phyloP scores from a whole-genome alignment of 2,888 invertebrate genomes.

The Scrobipalpa atriplicella region DNA sequence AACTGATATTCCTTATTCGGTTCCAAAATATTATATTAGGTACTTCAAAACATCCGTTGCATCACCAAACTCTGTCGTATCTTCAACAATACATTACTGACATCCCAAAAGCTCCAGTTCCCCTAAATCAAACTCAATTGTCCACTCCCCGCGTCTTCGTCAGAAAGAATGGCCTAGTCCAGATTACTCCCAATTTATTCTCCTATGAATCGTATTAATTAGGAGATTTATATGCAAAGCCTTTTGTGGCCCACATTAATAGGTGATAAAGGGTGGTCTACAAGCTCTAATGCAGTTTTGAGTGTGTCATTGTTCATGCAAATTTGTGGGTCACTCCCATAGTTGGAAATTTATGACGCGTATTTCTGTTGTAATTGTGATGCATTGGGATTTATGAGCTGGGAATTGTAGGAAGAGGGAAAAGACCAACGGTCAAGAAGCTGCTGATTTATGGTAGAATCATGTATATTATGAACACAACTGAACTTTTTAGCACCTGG shows the following conservation, averaged over 20 bases:
- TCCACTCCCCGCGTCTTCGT: conserved; percentile 64
- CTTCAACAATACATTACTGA: conserved; percentile 10
- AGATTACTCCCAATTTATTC: conserved; percentile 76
- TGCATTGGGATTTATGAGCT: conserved; percentile 73
- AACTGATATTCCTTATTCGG: background rate
- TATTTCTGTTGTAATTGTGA: conserved; percentile 68
- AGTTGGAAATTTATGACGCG: conserved; percentile 73
- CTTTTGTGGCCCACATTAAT: conserved; percentile 79
- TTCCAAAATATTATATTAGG: background rate
- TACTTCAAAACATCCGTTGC: background rate
- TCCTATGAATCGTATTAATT: conserved; percentile 74
- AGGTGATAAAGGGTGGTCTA: conserved; percentile 68
- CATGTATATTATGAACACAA: conserved; percentile 13
- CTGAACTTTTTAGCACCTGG: conserved; percentile 6
- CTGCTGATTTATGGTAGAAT: conserved; percentile 18
- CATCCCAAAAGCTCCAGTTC: conserved; percentile 48
- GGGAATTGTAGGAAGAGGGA: conserved; percentile 47
- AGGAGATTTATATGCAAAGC: conserved; percentile 82
- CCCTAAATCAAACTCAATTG: conserved; percentile 75
- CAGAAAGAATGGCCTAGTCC: conserved; percentile 61
- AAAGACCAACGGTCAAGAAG: conserved; percentile 42
- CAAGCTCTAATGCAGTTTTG: conserved; percentile 69
- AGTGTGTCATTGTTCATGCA: conserved; percentile 63
- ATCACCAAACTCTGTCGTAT: background rate
- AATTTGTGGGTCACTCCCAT: conserved; percentile 77